Evolutionary conservation across 2,888 invertebrate species (phyloP).

Genomic region (Autographa pulchrina): DNA sequence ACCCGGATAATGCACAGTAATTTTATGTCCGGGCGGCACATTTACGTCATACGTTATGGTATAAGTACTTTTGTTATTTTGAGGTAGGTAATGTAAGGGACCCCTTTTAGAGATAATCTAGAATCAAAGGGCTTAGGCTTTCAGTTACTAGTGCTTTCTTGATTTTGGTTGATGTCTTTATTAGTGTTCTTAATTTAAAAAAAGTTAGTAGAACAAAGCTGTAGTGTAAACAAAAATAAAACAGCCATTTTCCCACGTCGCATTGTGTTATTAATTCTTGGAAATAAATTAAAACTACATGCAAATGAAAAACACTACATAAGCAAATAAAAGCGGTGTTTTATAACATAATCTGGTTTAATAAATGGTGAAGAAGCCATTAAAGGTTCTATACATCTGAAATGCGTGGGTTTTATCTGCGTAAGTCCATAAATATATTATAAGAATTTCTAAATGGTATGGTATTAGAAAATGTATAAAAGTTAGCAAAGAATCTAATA

Average conservation of each 20-base stretch:
- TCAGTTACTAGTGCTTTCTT: background rate
- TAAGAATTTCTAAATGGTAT: background rate
- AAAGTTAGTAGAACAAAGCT: background rate
- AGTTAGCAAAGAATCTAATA: background rate
- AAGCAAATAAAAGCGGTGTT: background rate
- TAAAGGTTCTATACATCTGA: too few relatives aligned
- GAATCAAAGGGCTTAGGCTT: background rate
- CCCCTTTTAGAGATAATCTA: too few relatives aligned
- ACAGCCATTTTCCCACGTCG: background rate
- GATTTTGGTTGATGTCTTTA: background rate
- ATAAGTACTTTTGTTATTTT: conserved; percentile 19
- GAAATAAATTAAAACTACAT: background rate
- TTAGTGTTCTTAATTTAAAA: background rate
- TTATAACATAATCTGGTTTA: conserved; percentile 2
- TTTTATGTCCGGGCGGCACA: conserved; percentile 33
- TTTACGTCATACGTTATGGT: conserved; percentile 38
- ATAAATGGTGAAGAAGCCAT: background rate
- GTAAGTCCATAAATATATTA: background rate
- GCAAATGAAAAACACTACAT: background rate
- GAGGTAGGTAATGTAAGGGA: conserved; percentile 14
- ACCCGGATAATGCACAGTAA: conserved; percentile 36
- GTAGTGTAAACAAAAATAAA: background rate
- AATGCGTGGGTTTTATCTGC: background rate
- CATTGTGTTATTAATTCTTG: background rate
- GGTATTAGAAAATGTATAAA: background rate